Evolutionary conservation across 2,888 invertebrate species (phyloP), one percentile per base, ranked within the genome.

Genomic region (Lochmaea crataegi): DNA sequence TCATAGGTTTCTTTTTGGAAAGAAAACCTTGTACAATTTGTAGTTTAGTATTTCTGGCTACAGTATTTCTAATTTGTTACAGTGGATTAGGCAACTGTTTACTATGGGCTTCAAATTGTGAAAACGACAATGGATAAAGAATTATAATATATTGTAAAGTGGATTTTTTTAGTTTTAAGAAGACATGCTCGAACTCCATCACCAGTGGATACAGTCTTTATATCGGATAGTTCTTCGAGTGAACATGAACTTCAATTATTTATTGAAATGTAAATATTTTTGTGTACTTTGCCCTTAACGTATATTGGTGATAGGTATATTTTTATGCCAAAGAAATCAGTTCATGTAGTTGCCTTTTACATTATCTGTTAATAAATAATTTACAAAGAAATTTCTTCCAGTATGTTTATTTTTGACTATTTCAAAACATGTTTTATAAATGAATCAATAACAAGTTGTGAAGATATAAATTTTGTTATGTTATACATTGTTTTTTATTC

Each of bases 11-110:
- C 89, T 98, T 99, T 87, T 89, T 99, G 82, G 98, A 98, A 85
- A 90, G 97, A 83, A 98, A 96, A 86, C 99, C 99, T 0, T 99
- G 99, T 87, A 97, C 97, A 65, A 96, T 98, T 78, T 99, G 99
- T 89, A 96, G 96, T 84, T 89, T 98, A 69, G 95, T 99, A 79
- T 99, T 99, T 88, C 88, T 98, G 68, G 94, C 94, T 53, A 96
- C 98, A 26, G 95, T 98, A 70, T 94, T 95, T 83, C 90, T 99
- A 22, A 94, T 98, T 77, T 99, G 99, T 88, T 98, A 98, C 89
- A 96, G 96, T 86, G 98, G 98, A 75, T 92, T 96, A 71, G 98
- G 98, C 26, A 96, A 95, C 87, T 99, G 98, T 87, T 90, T 98
- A 77, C 94, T 99, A 85, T 97, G 96, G 96, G 92, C 92, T 76